Evolutionary conservation across 2,888 invertebrate species (phyloP).

Genomic region (Acanthosepion pharaonis): DNA sequence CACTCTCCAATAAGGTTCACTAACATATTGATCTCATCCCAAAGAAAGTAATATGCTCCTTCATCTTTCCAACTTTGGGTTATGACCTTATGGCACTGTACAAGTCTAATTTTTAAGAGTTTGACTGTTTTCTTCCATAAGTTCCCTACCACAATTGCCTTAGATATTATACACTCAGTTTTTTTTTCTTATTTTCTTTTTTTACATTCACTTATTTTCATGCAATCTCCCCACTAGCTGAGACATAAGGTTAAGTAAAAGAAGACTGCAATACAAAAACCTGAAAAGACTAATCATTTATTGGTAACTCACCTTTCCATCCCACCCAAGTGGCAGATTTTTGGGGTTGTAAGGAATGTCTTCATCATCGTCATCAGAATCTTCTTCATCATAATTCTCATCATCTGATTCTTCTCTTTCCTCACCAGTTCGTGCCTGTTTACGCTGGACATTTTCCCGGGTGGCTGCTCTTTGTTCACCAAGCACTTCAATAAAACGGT

Average conservation of each 20-base stretch:
- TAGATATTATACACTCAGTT: no score
- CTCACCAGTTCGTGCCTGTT: constrained; percentile 87
- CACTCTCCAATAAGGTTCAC: no score
- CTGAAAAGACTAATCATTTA: not conserved
- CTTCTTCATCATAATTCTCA: constrained; percentile 68
- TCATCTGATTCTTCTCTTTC: constrained; percentile 82
- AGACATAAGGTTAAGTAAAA: not conserved
- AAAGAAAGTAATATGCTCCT: no score
- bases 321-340: constrained; percentile 98
- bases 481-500: constrained; percentile 88
- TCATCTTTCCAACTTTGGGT: no score
- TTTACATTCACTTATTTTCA: no score
- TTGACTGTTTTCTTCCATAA: no score
- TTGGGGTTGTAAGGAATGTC: constrained; percentile 99
- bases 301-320: constrained; percentile 84
- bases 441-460: constrained; percentile 97
- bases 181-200: no score
- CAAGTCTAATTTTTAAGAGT: no score
- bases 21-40: no score
- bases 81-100: no score
- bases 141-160: no score
- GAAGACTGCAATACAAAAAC: not conserved
- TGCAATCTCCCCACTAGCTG: no score
- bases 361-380: constrained; percentile 81
- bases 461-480: constrained; percentile 90